Percentiles rank a stretch among this genome's conserved stretches.
These are phyloP conservation scores for Solen grandis DNA, from an alignment of 1,140 invertebrate genomes.

Conservation along the genomic window DNA sequence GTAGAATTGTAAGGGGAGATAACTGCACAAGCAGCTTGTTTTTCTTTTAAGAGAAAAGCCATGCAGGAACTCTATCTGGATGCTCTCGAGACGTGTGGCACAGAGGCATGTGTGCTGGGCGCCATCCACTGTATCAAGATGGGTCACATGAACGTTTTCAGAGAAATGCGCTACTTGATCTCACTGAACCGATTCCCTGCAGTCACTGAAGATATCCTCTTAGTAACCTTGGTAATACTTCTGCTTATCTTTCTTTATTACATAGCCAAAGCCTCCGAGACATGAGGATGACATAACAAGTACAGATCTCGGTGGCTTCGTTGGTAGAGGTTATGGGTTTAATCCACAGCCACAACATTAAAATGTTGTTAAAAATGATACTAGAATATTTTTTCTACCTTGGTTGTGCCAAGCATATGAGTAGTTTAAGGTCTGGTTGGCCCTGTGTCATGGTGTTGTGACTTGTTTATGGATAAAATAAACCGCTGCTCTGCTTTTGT, in stretches of 20 bases:
- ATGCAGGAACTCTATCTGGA: constrained; percentile 7
- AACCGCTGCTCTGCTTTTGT: not conserved
- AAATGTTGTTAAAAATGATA: not conserved
- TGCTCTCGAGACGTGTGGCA: constrained; percentile 23
- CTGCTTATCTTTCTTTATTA: not conserved
- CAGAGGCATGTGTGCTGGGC: constrained; percentile 6
- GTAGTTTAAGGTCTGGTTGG: too few species aligned
- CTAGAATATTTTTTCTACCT: too few species aligned
- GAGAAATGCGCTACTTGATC: not conserved
- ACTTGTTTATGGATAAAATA: too few species aligned
- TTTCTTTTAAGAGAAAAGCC: constrained; percentile 5
- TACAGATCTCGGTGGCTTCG: not conserved
- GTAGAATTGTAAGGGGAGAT: too few species aligned
- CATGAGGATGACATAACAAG: not conserved
- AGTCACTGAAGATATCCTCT: constrained; percentile 7
- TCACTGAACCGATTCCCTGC: not conserved
- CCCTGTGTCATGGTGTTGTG: too few species aligned
- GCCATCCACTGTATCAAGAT: not conserved
- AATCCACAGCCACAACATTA: not conserved
- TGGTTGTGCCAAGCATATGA: too few species aligned
- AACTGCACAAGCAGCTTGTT: too few species aligned
- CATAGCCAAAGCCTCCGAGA: not conserved
- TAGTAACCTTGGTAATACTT: constrained; percentile 8
- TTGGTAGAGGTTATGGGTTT: not conserved
- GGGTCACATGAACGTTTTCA: not conserved